These are phyloP conservation scores for Rhyacophila brunnea DNA, from an alignment of 1,140 invertebrate genomes.

Conservation along the genomic window DNA sequence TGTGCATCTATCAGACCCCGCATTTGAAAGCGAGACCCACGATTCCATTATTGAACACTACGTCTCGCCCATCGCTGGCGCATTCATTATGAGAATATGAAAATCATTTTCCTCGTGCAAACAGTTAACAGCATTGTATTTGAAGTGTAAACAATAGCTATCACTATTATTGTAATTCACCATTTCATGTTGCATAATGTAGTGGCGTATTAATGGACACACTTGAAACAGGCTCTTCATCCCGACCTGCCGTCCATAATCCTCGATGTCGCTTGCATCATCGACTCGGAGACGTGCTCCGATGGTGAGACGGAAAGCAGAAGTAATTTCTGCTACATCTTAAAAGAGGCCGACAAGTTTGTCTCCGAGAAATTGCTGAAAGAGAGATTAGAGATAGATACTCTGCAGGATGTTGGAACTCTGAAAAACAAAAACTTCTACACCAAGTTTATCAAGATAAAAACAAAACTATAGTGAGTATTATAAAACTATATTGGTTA, in stretches of 20 bases:
- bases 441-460: constrained; percentile 96
- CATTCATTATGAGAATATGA: too few species aligned
- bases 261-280: constrained; percentile 74
- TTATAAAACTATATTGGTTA: not conserved
- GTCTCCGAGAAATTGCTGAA: constrained; percentile 84
- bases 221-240: constrained; percentile 72
- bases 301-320: constrained; percentile 66
- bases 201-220: too few species aligned
- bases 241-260: constrained; percentile 73
- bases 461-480: constrained; percentile 96
- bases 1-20: too few species aligned
- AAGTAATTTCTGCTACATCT: constrained; percentile 72
- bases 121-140: too few species aligned
- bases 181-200: too few species aligned
- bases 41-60: too few species aligned
- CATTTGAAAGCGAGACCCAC: too few species aligned
- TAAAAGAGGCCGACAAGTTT: constrained; percentile 77
- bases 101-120: too few species aligned
- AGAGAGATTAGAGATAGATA: constrained; percentile 91
- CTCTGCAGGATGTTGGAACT: constrained; percentile 86
- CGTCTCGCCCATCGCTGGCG: too few species aligned
- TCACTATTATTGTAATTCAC: too few species aligned
- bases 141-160: too few species aligned
- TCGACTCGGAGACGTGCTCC: constrained; percentile 73
- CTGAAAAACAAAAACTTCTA: constrained; percentile 91